Conservation (phyloP, 2,113 vertebrate genomes). For the Toxotes jaculatrix region DNA sequence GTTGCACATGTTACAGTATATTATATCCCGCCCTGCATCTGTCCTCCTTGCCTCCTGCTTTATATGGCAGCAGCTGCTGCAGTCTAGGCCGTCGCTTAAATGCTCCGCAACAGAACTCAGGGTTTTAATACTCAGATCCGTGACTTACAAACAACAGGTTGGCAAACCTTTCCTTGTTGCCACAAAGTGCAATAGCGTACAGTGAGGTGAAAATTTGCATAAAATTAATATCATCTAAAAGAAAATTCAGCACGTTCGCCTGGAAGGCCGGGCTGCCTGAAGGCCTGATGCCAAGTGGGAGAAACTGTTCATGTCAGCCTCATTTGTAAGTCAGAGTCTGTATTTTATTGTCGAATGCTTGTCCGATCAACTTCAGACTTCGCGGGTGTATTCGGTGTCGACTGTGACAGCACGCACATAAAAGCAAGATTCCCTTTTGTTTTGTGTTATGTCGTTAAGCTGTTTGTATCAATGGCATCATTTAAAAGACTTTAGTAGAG, state of each 20-base stretch:
- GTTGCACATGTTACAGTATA: conserved; percentile 51
- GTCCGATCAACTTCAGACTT: too few relatives aligned
- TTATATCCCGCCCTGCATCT: conserved; percentile 32
- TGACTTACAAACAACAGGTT: conserved; percentile 4
- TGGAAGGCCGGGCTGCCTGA: not conserved
- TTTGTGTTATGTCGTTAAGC: not conserved
- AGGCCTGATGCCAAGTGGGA: not conserved
- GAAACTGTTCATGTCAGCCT: not conserved
- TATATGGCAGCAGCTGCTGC: conserved; percentile 16
- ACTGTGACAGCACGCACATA: too few relatives aligned
- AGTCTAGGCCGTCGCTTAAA: not conserved
- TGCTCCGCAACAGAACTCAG: not conserved
- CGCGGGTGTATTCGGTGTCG: too few relatives aligned
- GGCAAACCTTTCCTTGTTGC: not conserved
- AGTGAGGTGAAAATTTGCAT: not conserved
- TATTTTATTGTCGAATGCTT: too few relatives aligned
- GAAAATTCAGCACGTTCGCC: not conserved
- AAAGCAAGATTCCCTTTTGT: not conserved
- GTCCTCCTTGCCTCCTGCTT: conserved; percentile 25
- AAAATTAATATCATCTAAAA: not conserved
- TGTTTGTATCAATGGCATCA: not conserved
- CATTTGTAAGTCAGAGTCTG: not conserved
- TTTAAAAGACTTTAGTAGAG: not conserved
- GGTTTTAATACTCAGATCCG: not conserved
- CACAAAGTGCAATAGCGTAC: not conserved